Base-by-base conservation (phyloP, 2,113 vertebrate genomes). In the Tor tambroides region DNA sequence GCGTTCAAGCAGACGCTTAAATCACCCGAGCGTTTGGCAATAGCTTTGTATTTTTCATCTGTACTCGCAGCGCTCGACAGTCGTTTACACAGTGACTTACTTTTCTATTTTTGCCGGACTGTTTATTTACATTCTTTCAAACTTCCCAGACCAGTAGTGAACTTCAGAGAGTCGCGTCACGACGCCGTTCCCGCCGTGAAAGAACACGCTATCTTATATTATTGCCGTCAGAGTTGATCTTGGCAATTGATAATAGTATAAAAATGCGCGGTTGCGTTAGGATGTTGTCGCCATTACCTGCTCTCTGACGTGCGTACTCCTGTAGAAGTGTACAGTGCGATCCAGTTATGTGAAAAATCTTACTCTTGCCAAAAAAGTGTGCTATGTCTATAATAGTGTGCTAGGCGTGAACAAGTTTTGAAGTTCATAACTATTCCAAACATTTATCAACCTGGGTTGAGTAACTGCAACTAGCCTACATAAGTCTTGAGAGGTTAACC, bases 51-150 rank as follows among this genome's bases (percentile, higher is more conserved):
- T 76, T 51, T 23, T 49, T 78, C n/a, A 32, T 49, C 51, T 32
- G 26, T 72, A 15, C 43, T 10, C 21, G 4, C 14, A 54, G 30
- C 21, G 19, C 54, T 0, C 6, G 14, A 41, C 69, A 76, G 41
- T n/a, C 6, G 32, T 65, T 28, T 49, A 23, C 10, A 32, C 56
- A 65, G 17, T 54, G 49, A 56, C 1, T 72, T 76, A n/a, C 6
- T 10, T 80, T 72, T 72, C 77, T 86, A 32, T 80, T 80, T 59
- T 74, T 80, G 10, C 30, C 0, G 3, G 3, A 30, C 32, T 43
- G 35, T 82, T 82, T 65, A 49, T 82, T 82, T 82, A 81, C 49
- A 67, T 78, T 46, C 54, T 32, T 72, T 56, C 6, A 21, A 46
- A 43, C 49, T 69, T 75, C 6, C 19, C 26, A 69, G 63, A 14